Conservation (phyloP, 2,888 invertebrate genomes). For the Idaea biselata region DNA sequence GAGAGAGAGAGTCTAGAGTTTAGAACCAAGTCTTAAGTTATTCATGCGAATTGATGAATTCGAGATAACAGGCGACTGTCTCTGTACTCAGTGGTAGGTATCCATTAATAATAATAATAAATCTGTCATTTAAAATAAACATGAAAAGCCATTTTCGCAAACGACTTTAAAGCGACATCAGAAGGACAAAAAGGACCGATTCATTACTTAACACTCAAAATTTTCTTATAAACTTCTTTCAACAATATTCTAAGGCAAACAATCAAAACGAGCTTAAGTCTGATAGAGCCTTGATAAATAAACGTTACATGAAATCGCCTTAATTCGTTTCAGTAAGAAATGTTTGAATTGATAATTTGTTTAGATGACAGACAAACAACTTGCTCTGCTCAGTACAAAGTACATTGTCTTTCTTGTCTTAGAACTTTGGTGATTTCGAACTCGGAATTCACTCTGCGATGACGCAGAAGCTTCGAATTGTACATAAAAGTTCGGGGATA, state of each 20-base stretch:
- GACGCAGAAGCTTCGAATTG: constrained; percentile 14
- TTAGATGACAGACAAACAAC: background rate
- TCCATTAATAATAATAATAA: background rate
- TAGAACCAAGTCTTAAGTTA: too few species aligned
- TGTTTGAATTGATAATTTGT: background rate
- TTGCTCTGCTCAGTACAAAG: background rate
- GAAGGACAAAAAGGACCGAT: background rate
- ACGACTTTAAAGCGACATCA: background rate
- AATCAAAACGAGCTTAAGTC: background rate
- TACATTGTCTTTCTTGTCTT: background rate
- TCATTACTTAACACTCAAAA: constrained; percentile 1
- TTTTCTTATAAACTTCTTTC: background rate
- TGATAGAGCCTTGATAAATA: background rate
- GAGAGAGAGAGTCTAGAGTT: too few species aligned
- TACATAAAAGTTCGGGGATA: constrained; percentile 27
- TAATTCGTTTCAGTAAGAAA: background rate
- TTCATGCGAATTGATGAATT: too few species aligned
- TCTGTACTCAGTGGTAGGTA: background rate
- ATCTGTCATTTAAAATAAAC: background rate
- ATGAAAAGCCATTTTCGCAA: background rate
- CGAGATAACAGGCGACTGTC: background rate
- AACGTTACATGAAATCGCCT: background rate
- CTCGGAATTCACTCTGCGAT: background rate
- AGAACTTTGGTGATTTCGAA: background rate
- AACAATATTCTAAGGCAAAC: background rate